Evolutionary conservation across 2,113 vertebrate genomes (phyloP), one percentile per base, ranked within the genome.

Genomic region (Felis chaus): DNA sequence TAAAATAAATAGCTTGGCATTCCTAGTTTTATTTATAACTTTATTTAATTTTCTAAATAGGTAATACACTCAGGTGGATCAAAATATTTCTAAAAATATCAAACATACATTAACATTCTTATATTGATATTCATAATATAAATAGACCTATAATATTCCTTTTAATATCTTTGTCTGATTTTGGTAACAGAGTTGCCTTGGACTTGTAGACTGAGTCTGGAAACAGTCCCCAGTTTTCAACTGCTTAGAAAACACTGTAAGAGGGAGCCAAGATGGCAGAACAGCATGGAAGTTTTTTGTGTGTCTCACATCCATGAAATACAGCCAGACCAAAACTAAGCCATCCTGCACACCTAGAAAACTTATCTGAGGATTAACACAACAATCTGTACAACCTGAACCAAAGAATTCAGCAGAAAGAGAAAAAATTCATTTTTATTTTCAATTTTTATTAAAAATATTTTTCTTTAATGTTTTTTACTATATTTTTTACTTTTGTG

Each of bases 41-140:
- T 33, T 39, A 79, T 88, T 80, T 97, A 61, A 61, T 94, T 95
- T 93, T 94, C 87, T 82, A 90, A 91, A 79, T 92, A 74, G 18
- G 10, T 33, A 82, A 65, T 55, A 55, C 12, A 89, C 55, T 94
- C 36, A 86, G 45, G 53, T 61, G 39, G 21, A 15, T 93, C 73
- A 73, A 93, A 87, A 53, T 95, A 74, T 71, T 68, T 84, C 81
- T 94, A 0, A 19, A 91, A 95, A 83, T 68, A 80, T 36, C 25
- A 95, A 80, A 36, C 74, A 68, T 39, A 81, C 16, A 41, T 61
- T 94, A 65, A 94, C 93, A 88, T 31, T 65, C 27, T 71, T 57
- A 55, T 2, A 93, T 41, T 48, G 41, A 68, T 79, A 66, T 80
- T 96, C 55, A 57, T 73, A 94, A 84, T 80, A 81, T 71, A 87